Evolutionary conservation across 23 tunicate genomes (phyloP).

Genomic region (Oikopleura dioica): DNA sequence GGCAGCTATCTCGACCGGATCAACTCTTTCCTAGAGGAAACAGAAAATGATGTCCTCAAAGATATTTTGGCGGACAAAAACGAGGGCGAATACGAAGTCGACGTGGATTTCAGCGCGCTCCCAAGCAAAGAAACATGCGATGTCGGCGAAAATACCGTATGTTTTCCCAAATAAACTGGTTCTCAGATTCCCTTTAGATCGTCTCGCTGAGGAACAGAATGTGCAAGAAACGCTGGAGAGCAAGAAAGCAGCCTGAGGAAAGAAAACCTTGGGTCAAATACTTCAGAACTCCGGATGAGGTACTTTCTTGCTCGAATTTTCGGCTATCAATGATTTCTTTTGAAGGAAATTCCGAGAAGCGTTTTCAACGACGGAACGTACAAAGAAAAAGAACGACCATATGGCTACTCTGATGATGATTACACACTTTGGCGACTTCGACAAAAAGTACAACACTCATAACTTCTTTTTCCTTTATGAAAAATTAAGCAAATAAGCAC

Average conservation of each 20-base stretch:
- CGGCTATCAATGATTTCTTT: too few relatives aligned
- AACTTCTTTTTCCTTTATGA: too few relatives aligned
- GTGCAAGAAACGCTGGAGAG: neutral
- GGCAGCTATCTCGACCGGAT: neutral
- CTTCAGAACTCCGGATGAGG: neutral
- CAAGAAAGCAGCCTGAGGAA: neutral
- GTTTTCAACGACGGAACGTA: neutral
- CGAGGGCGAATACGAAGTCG: neutral
- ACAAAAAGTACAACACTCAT: too few relatives aligned
- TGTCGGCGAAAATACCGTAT: constrained; percentile 10
- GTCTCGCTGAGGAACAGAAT: neutral
- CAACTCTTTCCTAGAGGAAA: neutral
- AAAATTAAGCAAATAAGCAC: neutral
- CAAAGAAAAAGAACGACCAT: neutral
- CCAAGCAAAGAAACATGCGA: constrained; percentile 7
- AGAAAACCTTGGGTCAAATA: neutral
- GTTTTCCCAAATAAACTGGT: neutral
- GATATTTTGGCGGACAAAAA: neutral
- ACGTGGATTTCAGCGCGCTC: neutral
- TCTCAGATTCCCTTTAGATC: neutral
- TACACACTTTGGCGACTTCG: neutral
- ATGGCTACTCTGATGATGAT: neutral
- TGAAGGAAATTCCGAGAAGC: neutral
- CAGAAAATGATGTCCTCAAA: neutral
- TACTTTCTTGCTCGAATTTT: neutral